Conservation (phyloP, 2,113 vertebrate species). For the Lepus timidus region DNA sequence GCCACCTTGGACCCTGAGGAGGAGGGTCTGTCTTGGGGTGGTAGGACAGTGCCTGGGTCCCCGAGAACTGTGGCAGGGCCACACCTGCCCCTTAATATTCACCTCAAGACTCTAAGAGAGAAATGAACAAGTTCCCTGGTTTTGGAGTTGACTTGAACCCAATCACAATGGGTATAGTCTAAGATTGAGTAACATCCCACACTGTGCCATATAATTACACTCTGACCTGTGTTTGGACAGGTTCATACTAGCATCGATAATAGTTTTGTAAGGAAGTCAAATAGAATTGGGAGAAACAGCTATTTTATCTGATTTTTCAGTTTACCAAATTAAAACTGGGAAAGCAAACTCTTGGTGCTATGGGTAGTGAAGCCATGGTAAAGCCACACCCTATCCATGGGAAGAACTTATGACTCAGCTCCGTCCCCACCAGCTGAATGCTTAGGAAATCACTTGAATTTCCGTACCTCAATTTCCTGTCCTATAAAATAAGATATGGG, state of each 20-base stretch:
- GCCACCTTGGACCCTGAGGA: neutral
- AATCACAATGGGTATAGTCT: neutral
- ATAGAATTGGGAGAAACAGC: neutral
- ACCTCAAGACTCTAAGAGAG: neutral
- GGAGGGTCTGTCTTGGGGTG: too few species aligned
- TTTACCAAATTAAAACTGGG: neutral
- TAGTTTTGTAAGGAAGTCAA: neutral
- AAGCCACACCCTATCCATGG: neutral
- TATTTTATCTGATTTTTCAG: slow-evolving; percentile 14
- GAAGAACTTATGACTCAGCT: neutral
- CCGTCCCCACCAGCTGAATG: too few species aligned
- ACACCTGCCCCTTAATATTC: neutral
- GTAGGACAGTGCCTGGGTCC: neutral
- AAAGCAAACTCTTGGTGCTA: neutral
- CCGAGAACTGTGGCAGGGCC: neutral
- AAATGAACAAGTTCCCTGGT: too few species aligned
- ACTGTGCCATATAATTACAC: neutral
- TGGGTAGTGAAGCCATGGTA: neutral
- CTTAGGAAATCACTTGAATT: neutral
- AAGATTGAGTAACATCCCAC: neutral
- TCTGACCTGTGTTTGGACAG: neutral
- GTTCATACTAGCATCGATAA: neutral
- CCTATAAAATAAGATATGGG: neutral
- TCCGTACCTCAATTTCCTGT: neutral
- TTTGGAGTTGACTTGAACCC: neutral